phyloP scores from a whole-genome alignment of 1,140 invertebrate species.

The Ceratina japonica region DNA sequence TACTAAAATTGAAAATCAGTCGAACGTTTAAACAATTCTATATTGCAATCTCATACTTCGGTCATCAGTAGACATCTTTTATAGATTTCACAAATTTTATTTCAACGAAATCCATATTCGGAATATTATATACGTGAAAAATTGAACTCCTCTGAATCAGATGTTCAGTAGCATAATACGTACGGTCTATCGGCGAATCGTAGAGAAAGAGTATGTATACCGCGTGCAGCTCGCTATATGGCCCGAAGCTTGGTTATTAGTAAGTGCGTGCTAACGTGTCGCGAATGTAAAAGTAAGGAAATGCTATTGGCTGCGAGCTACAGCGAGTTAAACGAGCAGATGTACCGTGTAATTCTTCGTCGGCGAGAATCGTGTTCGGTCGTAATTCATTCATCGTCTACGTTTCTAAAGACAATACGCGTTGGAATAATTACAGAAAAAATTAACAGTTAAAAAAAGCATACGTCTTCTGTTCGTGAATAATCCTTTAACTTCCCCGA shows the following conservation, averaged over 20 bases:
- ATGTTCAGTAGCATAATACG: neutral
- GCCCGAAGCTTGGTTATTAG: slow-evolving; percentile 47
- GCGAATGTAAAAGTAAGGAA: slow-evolving; percentile 53
- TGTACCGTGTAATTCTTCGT: slow-evolving; percentile 22
- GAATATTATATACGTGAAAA: no score
- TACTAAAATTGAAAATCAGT: neutral
- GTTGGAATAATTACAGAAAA: neutral
- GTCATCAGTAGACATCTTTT: no score
- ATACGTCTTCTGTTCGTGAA: neutral
- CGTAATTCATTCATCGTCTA: slow-evolving; percentile 16
- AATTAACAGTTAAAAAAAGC: neutral
- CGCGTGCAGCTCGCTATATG: slow-evolving; percentile 17
- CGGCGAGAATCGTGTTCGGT: slow-evolving; percentile 12
- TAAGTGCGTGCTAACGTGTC: slow-evolving; percentile 44
- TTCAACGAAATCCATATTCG: no score
- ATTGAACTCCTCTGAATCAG: neutral
- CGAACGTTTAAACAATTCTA: neutral
- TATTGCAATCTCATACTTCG: no score
- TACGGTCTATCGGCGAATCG: neutral
- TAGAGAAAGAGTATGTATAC: slow-evolving; percentile 14
- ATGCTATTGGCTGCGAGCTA: slow-evolving; percentile 32
- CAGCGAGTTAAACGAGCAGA: slow-evolving; percentile 15
- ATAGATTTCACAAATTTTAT: no score
- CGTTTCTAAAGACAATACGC: neutral
- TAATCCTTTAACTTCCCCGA: neutral